Evolutionary conservation across 2,888 invertebrate species (phyloP).

Genomic region (Drymonia ruficornis): DNA sequence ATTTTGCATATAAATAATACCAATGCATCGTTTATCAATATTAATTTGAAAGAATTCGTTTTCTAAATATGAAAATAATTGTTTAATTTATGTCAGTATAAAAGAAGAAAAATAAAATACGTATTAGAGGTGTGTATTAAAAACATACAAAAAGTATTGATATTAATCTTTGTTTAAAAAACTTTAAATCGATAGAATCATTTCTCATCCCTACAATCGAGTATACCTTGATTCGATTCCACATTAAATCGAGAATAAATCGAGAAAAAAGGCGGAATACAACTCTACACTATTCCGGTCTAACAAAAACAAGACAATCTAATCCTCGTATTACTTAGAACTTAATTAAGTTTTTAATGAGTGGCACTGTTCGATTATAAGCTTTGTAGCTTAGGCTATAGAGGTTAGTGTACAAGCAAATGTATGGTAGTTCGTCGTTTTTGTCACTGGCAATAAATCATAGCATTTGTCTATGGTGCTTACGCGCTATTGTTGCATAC

Average conservation of each 20-base stretch:
- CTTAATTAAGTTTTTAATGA: conserved; percentile 35
- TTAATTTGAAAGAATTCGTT: conserved; percentile 2
- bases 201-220: conserved; percentile 45
- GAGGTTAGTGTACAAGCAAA: conserved; percentile 7
- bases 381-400: conserved; percentile 6
- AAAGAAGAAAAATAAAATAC: no score
- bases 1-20: conserved; percentile 6
- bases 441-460: conserved; percentile 68
- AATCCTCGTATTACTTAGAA: conserved; percentile 46
- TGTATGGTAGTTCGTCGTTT: conserved; percentile 32
- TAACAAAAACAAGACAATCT: conserved; percentile 58
- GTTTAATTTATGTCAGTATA: no score
- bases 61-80: neutral
- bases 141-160: no score
- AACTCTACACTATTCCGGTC: conserved; percentile 51
- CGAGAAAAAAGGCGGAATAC: conserved; percentile 59
- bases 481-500: conserved; percentile 67
- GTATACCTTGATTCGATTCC: conserved; percentile 66
- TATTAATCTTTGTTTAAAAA: no score
- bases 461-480: conserved; percentile 72
- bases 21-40: conserved; percentile 8
- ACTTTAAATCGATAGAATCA: conserved; percentile 22
- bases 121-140: no score
- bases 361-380: conserved; percentile 10
- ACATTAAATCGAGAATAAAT: conserved; percentile 64